Conservation (phyloP, 2,888 invertebrate species). For the Lamellibrachia satsuma region DNA sequence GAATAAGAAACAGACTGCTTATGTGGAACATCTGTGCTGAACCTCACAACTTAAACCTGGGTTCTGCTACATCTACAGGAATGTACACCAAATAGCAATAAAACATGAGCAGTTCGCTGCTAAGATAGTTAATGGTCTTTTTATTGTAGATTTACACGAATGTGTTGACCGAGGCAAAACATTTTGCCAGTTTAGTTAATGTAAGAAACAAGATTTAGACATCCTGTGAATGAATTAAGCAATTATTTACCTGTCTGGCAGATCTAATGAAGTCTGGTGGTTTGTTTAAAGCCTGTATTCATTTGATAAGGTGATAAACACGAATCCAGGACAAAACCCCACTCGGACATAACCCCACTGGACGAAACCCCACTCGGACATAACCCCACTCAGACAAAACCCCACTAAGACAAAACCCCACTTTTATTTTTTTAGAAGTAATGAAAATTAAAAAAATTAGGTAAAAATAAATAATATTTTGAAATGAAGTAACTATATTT, state of each 20-base stretch:
- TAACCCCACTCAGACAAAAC: too few species aligned
- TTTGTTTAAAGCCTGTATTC: neutral
- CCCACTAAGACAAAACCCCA: too few species aligned
- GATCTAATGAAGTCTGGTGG: neutral
- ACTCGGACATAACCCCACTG: too few species aligned
- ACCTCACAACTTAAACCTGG: neutral
- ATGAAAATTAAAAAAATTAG: too few species aligned
- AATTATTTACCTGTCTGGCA: neutral
- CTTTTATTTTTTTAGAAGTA: too few species aligned
- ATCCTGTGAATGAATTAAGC: neutral
- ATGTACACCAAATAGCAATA: neutral
- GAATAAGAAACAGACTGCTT: neutral
- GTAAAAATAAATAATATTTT: too few species aligned
- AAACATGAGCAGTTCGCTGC: neutral
- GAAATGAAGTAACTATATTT: too few species aligned
- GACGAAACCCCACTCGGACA: too few species aligned
- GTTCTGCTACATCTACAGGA: neutral
- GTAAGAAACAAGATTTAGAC: neutral
- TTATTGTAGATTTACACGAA: neutral
- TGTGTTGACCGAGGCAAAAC: neutral
- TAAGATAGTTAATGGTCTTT: neutral
- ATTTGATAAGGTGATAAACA: neutral
- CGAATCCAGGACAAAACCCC: too few species aligned
- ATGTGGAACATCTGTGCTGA: neutral
- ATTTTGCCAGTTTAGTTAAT: neutral